These are phyloP conservation scores for Lampropteryx suffumata DNA, from an alignment of 2,888 invertebrate species.

Conservation along the genomic window DNA sequence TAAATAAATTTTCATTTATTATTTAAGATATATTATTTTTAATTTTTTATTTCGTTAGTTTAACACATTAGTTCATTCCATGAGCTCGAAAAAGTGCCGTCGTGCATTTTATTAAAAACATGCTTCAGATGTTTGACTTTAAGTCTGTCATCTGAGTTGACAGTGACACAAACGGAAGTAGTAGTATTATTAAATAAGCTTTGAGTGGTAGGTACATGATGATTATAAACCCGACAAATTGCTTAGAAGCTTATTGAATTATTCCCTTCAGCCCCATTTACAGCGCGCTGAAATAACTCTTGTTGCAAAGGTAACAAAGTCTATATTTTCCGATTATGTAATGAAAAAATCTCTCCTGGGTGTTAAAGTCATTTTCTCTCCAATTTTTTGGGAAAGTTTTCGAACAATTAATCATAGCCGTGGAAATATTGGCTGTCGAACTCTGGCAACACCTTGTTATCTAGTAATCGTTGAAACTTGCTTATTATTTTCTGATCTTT, in stretches of 20 bases:
- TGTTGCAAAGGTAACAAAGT: conserved; percentile 7
- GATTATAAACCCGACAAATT: conserved; percentile 8
- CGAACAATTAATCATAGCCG: conserved; percentile 26
- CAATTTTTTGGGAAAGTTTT: conserved; percentile 18
- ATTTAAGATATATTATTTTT: no score
- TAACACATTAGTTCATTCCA: no score
- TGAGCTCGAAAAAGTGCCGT: no score
- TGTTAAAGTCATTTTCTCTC: conserved; percentile 22
- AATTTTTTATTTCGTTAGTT: no score
- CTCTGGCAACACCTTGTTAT: conserved; percentile 26
- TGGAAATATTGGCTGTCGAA: conserved; percentile 24
- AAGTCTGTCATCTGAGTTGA: no score
- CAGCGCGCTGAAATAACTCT: conserved; percentile 1
- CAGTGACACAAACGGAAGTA: no score
- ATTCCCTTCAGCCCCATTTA: not conserved
- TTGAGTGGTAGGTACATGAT: no score
- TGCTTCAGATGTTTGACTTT: no score
- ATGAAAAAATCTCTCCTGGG: conserved; percentile 18
- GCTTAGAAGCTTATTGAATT: conserved; percentile 12
- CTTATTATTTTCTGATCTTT: not conserved
- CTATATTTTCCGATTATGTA: conserved; percentile 5
- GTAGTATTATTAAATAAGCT: no score
- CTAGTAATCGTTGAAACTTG: not conserved
- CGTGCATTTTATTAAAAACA: no score
- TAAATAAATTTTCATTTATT: no score